These are phyloP conservation scores for Chromis chromis DNA, from an alignment of 2,797 vertebrate species.

Conservation along the genomic window DNA sequence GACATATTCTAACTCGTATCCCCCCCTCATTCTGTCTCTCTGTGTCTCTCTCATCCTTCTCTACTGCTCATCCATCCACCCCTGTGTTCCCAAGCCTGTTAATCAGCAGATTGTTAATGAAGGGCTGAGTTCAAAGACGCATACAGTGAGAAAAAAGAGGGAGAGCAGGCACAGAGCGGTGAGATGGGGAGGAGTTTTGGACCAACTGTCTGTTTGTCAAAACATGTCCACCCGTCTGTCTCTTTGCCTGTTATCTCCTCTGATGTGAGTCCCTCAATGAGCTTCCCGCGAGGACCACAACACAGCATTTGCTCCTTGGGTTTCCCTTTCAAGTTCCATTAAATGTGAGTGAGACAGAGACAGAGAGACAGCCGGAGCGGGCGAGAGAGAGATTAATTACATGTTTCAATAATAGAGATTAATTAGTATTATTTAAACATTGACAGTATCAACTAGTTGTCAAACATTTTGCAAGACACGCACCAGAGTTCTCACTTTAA, in stretches of 20 bases:
- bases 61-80: slow-evolving; percentile 72
- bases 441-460: slow-evolving; percentile 78
- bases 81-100: slow-evolving; percentile 77
- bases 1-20: slow-evolving; percentile 30
- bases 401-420: slow-evolving; percentile 82
- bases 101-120: slow-evolving; percentile 86
- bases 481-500: slow-evolving; percentile 69
- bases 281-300: slow-evolving; percentile 74
- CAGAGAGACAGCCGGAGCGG: slow-evolving; percentile 71
- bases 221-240: slow-evolving; percentile 81
- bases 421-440: slow-evolving; percentile 84
- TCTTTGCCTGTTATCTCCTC: slow-evolving; percentile 75
- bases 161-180: slow-evolving; percentile 64
- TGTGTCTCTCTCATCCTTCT: slow-evolving; percentile 39
- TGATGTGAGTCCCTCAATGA: slow-evolving; percentile 80
- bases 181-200: slow-evolving; percentile 75
- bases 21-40: slow-evolving; percentile 50
- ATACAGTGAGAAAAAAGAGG: slow-evolving; percentile 37
- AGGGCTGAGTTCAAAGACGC: slow-evolving; percentile 83
- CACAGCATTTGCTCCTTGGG: slow-evolving; percentile 75
- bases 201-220: slow-evolving; percentile 83
- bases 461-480: slow-evolving; percentile 67
- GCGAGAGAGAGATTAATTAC: slow-evolving; percentile 79
- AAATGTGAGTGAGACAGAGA: slow-evolving; percentile 73
- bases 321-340: slow-evolving; percentile 83